These are phyloP conservation scores for Epizoanthus illoricatus DNA, from an alignment of 92 coral and sea anemone genomes.

Conservation along the genomic window DNA sequence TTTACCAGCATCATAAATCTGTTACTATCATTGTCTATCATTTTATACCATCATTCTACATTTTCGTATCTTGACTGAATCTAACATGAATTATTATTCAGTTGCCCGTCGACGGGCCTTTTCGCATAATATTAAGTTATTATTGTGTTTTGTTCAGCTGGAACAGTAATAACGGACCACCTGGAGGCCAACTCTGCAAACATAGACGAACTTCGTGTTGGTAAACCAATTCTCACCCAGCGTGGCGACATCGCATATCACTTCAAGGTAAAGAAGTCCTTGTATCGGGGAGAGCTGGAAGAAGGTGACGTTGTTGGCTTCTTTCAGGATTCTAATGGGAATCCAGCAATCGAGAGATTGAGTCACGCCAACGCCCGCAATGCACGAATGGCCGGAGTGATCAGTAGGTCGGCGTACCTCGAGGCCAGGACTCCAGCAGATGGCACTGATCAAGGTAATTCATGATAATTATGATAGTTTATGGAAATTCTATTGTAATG, in stretches of 20 bases:
- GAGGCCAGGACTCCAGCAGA: conserved; percentile 79
- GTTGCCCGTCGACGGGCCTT: no score
- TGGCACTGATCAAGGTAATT: conserved; percentile 55
- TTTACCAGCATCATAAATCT: no score
- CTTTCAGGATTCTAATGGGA: conserved; percentile 76
- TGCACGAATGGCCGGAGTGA: conserved; percentile 90
- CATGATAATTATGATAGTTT: not conserved
- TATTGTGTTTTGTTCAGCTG: conserved; percentile 16
- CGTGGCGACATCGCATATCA: conserved; percentile 98
- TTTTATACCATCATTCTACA: no score
- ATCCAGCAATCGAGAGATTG: conserved; percentile 73
- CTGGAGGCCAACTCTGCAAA: conserved; percentile 84
- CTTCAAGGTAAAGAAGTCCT: conserved; percentile 67
- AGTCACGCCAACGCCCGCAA: conserved; percentile 72
- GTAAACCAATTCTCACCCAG: conserved; percentile 80
- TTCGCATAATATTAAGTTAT: no score
- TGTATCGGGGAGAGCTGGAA: conserved; percentile 69
- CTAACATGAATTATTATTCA: no score
- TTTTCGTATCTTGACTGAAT: no score
- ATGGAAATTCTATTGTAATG: not conserved
- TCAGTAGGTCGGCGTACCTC: conserved; percentile 96
- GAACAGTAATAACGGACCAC: conserved; percentile 72
- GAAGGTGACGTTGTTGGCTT: conserved; percentile 96
- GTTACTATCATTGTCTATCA: no score
- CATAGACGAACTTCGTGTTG: conserved; percentile 79